A percentile compares a stretch with the other conserved stretches of the same genome.
These are phyloP conservation scores for Piezodorus guildinii DNA, from an alignment of 1,140 invertebrate genomes.

Conservation along the genomic window DNA sequence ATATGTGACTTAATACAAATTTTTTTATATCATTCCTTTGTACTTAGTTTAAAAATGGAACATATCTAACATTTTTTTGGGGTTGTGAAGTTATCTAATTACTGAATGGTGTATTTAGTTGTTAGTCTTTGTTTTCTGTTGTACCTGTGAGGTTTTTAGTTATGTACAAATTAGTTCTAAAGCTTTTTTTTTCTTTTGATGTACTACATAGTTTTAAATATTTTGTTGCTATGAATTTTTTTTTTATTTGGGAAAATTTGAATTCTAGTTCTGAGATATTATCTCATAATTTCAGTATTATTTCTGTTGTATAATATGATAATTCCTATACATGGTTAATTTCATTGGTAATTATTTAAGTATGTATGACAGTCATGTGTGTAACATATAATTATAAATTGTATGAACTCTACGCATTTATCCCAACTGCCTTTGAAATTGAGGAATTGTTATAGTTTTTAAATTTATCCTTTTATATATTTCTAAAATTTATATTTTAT, in stretches of 20 bases:
- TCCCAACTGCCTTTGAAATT: neutral
- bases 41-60: constrained; percentile 16
- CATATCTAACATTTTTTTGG: constrained; percentile 19
- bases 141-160: constrained; percentile 12
- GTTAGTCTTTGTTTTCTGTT: constrained; percentile 5
- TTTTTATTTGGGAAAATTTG: neutral
- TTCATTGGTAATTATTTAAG: too few relatives aligned
- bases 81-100: constrained; percentile 20
- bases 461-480: constrained; percentile 12
- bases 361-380: too few relatives aligned
- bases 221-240: neutral
- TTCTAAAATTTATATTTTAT: constrained; percentile 10
- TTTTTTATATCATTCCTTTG: constrained; percentile 20
- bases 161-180: constrained; percentile 14
- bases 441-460: neutral
- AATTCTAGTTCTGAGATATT: neutral
- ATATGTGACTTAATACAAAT: constrained; percentile 8
- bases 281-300: constrained; percentile 14
- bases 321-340: too few relatives aligned
- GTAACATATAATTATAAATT: too few relatives aligned
- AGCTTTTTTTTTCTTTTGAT: neutral
- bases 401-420: neutral
- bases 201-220: neutral
- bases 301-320: neutral
- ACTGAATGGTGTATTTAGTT: constrained; percentile 11